These are phyloP conservation scores for Limnephilus rhombicus DNA, from an alignment of 2,888 invertebrate species.

Conservation along the genomic window DNA sequence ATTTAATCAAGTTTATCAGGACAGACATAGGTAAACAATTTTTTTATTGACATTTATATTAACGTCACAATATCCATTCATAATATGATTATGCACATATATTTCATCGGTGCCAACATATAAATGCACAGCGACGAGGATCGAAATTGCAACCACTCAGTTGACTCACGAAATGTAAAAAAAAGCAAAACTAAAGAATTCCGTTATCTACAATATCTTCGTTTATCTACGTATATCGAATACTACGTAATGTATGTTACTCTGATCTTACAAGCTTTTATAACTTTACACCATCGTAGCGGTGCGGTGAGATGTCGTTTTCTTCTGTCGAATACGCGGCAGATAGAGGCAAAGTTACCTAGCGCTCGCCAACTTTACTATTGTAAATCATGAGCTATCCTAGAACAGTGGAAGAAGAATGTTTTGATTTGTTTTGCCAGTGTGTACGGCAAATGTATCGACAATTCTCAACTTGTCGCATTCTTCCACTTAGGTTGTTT, in stretches of 20 bases:
- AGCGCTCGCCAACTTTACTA: constrained; percentile 24
- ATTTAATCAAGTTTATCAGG: no score
- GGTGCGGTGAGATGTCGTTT: constrained; percentile 8
- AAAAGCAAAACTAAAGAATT: neutral
- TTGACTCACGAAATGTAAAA: neutral
- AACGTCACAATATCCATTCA: neutral
- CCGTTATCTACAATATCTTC: neutral
- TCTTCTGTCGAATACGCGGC: constrained; percentile 10
- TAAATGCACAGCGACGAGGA: neutral
- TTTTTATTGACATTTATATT: neutral
- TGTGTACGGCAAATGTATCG: constrained; percentile 43
- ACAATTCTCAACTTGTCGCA: constrained; percentile 13
- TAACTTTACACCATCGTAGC: constrained; percentile 13
- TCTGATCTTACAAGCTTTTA: constrained; percentile 17
- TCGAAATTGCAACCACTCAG: neutral
- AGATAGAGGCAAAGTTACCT: constrained; percentile 35
- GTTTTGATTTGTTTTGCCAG: constrained; percentile 47
- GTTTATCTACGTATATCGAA: neutral
- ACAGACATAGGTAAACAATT: neutral
- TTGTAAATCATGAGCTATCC: constrained; percentile 52
- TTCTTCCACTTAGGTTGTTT: constrained; percentile 6
- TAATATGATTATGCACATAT: neutral
- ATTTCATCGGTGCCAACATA: neutral
- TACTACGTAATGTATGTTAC: neutral
- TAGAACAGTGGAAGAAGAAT: constrained; percentile 41